These are phyloP conservation scores for Drosophila formosana DNA, from an alignment of 2,888 invertebrate species.

Conservation along the genomic window DNA sequence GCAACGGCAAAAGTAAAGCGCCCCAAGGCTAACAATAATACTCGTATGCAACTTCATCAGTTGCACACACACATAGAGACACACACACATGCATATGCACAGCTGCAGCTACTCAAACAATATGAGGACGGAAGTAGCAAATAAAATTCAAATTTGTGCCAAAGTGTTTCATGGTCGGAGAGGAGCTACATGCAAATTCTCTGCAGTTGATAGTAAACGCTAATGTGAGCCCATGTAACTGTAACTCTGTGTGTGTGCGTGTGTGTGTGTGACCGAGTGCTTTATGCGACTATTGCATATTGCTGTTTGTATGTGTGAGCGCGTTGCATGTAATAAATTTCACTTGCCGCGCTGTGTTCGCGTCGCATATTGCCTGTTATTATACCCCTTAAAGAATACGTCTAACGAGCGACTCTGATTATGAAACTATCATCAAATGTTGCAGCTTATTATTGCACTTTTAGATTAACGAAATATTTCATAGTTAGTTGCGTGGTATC, in stretches of 20 bases:
- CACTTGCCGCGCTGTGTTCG: slow-evolving; percentile 48
- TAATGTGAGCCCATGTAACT: slow-evolving; percentile 58
- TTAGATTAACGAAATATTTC: not conserved
- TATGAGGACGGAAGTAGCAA: slow-evolving; percentile 77
- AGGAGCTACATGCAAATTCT: slow-evolving; percentile 49
- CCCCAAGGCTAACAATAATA: slow-evolving; percentile 60
- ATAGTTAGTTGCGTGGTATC: not conserved
- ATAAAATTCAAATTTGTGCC: slow-evolving; percentile 81
- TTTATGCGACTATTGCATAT: slow-evolving; percentile 51
- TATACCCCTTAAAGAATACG: slow-evolving; percentile 32
- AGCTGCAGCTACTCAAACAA: slow-evolving; percentile 66
- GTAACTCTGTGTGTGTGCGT: slow-evolving; percentile 33
- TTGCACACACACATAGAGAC: slow-evolving; percentile 7
- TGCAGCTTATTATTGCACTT: too few relatives aligned
- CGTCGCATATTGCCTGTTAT: slow-evolving; percentile 64
- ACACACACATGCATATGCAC: slow-evolving; percentile 15
- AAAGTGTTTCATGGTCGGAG: slow-evolving; percentile 72
- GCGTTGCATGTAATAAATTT: slow-evolving; percentile 66
- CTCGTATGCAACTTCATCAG: slow-evolving; percentile 53
- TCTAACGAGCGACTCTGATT: not conserved
- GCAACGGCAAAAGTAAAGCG: slow-evolving; percentile 49
- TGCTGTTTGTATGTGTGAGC: slow-evolving; percentile 20
- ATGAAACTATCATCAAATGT: too few relatives aligned
- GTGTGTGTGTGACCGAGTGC: slow-evolving; percentile 38
- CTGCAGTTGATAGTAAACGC: slow-evolving; percentile 68